Percentiles rank a stretch among this genome's conserved stretches.
Conservation (phyloP, 2,113 vertebrate genomes). For the Paedocypris sp. region DNA sequence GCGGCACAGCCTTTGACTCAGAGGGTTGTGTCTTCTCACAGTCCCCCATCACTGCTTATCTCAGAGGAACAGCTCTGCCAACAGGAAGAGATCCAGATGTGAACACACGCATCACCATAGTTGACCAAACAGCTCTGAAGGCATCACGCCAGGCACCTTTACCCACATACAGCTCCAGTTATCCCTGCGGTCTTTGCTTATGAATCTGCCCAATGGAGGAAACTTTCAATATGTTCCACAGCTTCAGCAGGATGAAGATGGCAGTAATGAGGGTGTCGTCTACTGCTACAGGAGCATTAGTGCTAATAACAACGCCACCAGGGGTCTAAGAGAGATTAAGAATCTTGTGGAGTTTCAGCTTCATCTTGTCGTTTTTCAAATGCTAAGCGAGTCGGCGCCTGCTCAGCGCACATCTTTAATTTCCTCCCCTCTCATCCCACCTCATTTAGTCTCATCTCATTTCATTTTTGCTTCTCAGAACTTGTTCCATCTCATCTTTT, state of each 20-base stretch:
- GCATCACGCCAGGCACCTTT: neutral
- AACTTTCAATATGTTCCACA: neutral
- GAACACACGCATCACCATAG: neutral
- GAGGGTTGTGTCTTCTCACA: neutral
- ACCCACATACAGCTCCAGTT: neutral
- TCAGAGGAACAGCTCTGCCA: constrained; percentile 34
- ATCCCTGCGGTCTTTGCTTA: neutral
- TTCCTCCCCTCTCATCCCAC: neutral
- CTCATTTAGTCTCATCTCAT: neutral
- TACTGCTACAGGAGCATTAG: constrained; percentile 10
- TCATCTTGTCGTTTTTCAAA: constrained; percentile 14
- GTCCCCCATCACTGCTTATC: constrained; percentile 32
- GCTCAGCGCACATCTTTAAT: neutral
- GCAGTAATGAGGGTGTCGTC: neutral
- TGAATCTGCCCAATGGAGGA: neutral
- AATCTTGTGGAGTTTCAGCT: neutral
- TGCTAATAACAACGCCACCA: constrained; percentile 20
- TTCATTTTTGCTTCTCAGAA: neutral
- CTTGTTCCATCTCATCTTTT: neutral
- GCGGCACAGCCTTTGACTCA: constrained; percentile 5
- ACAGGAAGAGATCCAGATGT: constrained; percentile 18
- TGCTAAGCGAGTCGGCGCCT: neutral
- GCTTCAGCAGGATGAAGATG: constrained; percentile 6
- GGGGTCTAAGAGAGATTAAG: constrained; percentile 12
- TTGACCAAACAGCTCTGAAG: constrained; percentile 14